Evolutionary conservation across 1,140 invertebrate genomes (phyloP).

Genomic region (Diorhabda carinulata): DNA sequence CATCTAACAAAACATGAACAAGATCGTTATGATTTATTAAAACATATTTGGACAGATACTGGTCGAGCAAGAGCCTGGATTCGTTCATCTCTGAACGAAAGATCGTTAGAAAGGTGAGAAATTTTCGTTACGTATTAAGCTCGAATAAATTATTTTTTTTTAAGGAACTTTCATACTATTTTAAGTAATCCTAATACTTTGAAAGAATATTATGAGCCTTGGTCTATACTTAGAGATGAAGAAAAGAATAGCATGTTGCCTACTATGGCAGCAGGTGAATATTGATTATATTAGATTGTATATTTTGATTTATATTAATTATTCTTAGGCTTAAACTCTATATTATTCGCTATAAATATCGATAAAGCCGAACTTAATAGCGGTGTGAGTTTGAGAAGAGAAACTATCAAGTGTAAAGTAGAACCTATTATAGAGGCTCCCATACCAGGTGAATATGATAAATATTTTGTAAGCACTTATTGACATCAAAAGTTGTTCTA

Average conservation of each 20-base stretch:
- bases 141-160: slow-evolving; percentile 17
- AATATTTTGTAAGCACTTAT: no score
- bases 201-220: slow-evolving; percentile 76
- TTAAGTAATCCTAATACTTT: slow-evolving; percentile 62
- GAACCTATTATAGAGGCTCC: slow-evolving; percentile 52
- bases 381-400: slow-evolving; percentile 32
- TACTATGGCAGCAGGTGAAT: slow-evolving; percentile 73
- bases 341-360: slow-evolving; percentile 87
- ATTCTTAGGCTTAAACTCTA: slow-evolving; percentile 69
- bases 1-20: slow-evolving; percentile 82
- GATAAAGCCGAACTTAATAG: slow-evolving; percentile 78
- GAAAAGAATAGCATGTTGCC: slow-evolving; percentile 72
- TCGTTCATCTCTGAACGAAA: slow-evolving; percentile 80
- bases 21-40: slow-evolving; percentile 76
- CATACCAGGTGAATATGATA: slow-evolving; percentile 35
- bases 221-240: slow-evolving; percentile 74
- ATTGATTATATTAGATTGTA: neutral
- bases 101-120: slow-evolving; percentile 74
- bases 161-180: slow-evolving; percentile 68
- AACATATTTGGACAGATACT: slow-evolving; percentile 74
- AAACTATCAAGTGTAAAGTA: slow-evolving; percentile 33
- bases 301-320: slow-evolving; percentile 16
- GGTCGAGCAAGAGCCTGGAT: slow-evolving; percentile 84
- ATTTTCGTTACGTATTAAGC: no score
- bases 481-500: no score